A percentile compares a stretch with the other conserved stretches of the same genome.
Conservation (phyloP, 2,888 invertebrate species). For the Boloria euphrosyne region DNA sequence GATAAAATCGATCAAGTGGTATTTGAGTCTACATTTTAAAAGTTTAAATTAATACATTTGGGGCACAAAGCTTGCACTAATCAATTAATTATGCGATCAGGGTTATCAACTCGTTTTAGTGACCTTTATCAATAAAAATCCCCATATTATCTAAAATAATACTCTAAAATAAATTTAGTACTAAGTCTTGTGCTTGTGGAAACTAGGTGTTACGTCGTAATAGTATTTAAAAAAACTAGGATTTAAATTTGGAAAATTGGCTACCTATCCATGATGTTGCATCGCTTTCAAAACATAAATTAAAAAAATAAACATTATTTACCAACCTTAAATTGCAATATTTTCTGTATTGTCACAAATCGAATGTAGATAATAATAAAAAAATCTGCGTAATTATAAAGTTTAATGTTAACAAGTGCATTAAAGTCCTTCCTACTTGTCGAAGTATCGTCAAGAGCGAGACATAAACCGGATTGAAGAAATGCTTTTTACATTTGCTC, state of each 20-base stretch:
- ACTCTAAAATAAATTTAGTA: neutral
- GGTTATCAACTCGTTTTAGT: constrained; percentile 30
- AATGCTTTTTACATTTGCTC: constrained; percentile 30
- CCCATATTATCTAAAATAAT: neutral
- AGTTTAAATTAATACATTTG: constrained; percentile 31
- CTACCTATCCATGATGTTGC: too few species aligned
- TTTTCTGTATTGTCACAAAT: too few species aligned
- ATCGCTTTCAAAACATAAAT: too few species aligned
- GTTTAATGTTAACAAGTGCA: constrained; percentile 10
- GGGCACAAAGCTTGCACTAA: constrained; percentile 25
- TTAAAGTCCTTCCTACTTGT: constrained; percentile 31
- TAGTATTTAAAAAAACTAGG: neutral
- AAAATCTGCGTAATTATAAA: constrained; percentile 16
- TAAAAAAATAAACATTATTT: too few species aligned
- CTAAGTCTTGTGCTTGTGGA: neutral
- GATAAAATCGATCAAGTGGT: constrained; percentile 30
- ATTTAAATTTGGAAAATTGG: neutral
- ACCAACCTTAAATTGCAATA: too few species aligned
- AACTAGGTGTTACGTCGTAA: neutral
- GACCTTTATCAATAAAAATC: neutral
- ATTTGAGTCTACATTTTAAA: constrained; percentile 29
- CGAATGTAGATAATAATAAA: constrained; percentile 5
- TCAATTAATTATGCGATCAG: constrained; percentile 26
- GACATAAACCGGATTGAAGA: constrained; percentile 32
- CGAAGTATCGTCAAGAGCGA: constrained; percentile 32